A percentile compares a stretch with the other conserved stretches of the same genome.
Evolutionary conservation across 2,888 invertebrate genomes (phyloP).

Genomic region (Pristionchus entomophagus): DNA sequence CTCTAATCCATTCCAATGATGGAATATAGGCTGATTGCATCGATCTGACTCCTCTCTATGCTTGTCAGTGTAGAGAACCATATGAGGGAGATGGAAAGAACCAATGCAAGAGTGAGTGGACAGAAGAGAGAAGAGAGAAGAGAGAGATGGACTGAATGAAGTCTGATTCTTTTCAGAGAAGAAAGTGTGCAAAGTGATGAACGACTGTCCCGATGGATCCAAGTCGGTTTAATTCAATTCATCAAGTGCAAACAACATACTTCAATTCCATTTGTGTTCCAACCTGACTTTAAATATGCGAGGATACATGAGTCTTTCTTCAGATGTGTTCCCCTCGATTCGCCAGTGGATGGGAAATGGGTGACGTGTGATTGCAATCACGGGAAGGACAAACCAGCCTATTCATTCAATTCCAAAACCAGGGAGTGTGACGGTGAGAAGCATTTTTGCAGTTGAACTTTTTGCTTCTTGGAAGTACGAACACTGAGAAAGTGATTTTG

Average conservation of each 20-base stretch:
- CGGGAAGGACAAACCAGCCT: neutral
- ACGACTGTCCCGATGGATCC: slow-evolving; percentile 29
- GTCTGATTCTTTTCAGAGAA: too few relatives aligned
- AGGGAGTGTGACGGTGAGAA: slow-evolving; percentile 40
- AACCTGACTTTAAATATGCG: neutral
- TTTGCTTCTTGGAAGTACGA: too few relatives aligned
- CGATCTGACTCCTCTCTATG: slow-evolving; percentile 85
- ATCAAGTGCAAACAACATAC: too few relatives aligned
- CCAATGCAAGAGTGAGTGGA: slow-evolving; percentile 55
- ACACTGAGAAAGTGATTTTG: too few relatives aligned
- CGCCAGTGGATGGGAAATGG: slow-evolving; percentile 26
- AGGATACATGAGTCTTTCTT: neutral
- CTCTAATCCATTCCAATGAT: neutral
- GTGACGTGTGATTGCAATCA: slow-evolving; percentile 39
- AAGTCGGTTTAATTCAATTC: neutral
- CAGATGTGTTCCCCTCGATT: slow-evolving; percentile 17
- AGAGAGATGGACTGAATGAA: too few relatives aligned
- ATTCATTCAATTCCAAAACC: slow-evolving; percentile 20
- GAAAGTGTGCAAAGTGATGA: slow-evolving; percentile 25
- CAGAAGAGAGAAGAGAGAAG: neutral
- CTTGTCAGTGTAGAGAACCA: slow-evolving; percentile 59
- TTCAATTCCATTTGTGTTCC: neutral
- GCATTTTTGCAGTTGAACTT: too few relatives aligned
- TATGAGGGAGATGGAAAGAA: slow-evolving; percentile 63
- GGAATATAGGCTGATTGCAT: slow-evolving; percentile 84